Evolutionary conservation across 2,888 invertebrate genomes (phyloP).

Genomic region (Rhyacophila evoluta): DNA sequence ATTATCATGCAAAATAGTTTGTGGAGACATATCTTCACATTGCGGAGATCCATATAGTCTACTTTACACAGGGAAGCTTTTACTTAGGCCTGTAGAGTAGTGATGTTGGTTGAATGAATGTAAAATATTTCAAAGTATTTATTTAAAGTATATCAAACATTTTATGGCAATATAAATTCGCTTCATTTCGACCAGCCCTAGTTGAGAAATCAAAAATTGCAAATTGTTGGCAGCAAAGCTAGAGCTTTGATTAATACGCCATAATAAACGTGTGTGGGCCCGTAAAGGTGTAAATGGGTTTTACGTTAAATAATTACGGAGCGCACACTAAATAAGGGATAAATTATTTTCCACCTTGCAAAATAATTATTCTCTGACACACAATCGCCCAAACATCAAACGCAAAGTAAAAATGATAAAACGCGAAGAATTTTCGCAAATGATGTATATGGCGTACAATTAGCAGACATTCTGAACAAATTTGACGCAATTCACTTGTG

Average conservation of each 20-base stretch:
- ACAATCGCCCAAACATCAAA: background rate
- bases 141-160: no score
- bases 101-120: no score
- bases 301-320: background rate
- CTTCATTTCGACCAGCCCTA: background rate
- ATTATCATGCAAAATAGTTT: no score
- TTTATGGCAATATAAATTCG: no score
- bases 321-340: background rate
- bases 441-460: background rate
- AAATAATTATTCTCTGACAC: background rate
- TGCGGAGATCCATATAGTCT: no score
- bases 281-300: constrained; percentile 1
- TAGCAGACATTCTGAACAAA: background rate
- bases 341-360: background rate
- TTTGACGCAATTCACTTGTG: no score
- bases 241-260: background rate
- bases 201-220: background rate
- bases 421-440: background rate
- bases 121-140: no score
- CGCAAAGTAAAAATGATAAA: background rate
- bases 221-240: constrained; percentile 5
- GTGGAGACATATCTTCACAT: no score
- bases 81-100: no score
- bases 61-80: no score
- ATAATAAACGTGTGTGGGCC: background rate